phyloP scores from a whole-genome alignment of 2,888 invertebrate species.

The Euspilapteryx auroguttella region DNA sequence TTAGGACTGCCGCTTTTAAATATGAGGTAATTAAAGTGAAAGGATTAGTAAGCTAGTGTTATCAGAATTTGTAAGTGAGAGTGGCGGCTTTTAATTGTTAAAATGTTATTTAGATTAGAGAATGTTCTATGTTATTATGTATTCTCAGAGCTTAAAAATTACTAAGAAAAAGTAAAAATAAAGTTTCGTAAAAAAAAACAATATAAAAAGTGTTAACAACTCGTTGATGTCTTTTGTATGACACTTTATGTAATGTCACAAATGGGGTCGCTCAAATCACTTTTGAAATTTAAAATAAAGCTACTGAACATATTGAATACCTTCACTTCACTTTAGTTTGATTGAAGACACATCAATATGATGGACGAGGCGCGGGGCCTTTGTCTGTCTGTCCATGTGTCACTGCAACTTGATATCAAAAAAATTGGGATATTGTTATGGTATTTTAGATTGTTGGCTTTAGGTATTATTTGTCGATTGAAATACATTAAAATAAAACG shows the following conservation, averaged over 20 bases:
- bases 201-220: conserved; percentile 3
- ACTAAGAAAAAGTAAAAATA: too few species aligned
- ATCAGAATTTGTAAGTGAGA: conserved; percentile 19
- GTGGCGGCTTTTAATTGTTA: conserved; percentile 8
- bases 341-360: conserved; percentile 36
- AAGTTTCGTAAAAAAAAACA: too few species aligned
- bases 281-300: too few species aligned
- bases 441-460: too few species aligned
- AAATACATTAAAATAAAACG: too few species aligned
- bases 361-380: conserved; percentile 37
- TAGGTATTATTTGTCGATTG: too few species aligned
- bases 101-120: not conserved
- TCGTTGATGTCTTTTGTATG: conserved; percentile 17
- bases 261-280: too few species aligned
- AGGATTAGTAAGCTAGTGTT: too few species aligned
- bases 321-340: conserved; percentile 34
- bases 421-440: too few species aligned
- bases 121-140: too few species aligned
- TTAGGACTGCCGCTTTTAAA: conserved; percentile 17
- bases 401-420: conserved; percentile 4
- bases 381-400: conserved; percentile 29
- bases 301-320: too few species aligned
- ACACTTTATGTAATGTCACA: conserved; percentile 4
- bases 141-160: too few species aligned
- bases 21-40: conserved; percentile 22